Evolutionary conservation across 2,888 invertebrate species (phyloP).

Genomic region (Opisthograptis luteolata): DNA sequence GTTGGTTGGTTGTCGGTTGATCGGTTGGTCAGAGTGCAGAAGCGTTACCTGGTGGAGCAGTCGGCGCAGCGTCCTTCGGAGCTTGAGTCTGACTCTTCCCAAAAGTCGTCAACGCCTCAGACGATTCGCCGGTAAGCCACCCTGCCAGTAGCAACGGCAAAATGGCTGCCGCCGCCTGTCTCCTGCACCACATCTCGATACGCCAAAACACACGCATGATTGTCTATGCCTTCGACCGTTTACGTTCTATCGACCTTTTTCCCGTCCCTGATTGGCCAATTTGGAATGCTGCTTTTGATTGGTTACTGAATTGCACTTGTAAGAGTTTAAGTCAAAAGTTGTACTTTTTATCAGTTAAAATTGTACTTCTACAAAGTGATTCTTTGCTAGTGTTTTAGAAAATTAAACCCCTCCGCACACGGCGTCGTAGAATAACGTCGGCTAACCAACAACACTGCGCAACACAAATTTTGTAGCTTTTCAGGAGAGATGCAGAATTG

Average conservation of each 20-base stretch:
- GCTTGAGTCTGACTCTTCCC: constrained; percentile 87
- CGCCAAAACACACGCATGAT: constrained; percentile 67
- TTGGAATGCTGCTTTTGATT: constrained; percentile 17
- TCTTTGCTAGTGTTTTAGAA: neutral
- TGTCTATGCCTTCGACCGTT: constrained; percentile 34
- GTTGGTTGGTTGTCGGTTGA: no score
- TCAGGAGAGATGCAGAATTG: no score
- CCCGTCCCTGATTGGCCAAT: constrained; percentile 9
- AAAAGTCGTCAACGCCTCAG: constrained; percentile 88
- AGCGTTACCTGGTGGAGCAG: constrained; percentile 82
- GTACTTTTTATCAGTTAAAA: no score
- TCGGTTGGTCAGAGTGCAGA: neutral
- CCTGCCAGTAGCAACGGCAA: constrained; percentile 66
- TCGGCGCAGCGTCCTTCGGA: constrained; percentile 82
- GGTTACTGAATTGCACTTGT: constrained; percentile 5
- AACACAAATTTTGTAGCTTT: no score
- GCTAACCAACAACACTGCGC: no score
- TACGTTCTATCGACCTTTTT: constrained; percentile 11
- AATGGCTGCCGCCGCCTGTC: constrained; percentile 65
- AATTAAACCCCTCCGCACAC: no score
- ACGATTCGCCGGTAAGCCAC: constrained; percentile 76
- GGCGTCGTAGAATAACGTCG: no score
- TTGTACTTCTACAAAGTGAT: no score
- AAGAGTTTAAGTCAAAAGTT: no score
- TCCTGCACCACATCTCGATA: constrained; percentile 76